These are phyloP conservation scores for Phyllostomus hastatus DNA, from an alignment of 2,113 vertebrate species.

Conservation along the genomic window DNA sequence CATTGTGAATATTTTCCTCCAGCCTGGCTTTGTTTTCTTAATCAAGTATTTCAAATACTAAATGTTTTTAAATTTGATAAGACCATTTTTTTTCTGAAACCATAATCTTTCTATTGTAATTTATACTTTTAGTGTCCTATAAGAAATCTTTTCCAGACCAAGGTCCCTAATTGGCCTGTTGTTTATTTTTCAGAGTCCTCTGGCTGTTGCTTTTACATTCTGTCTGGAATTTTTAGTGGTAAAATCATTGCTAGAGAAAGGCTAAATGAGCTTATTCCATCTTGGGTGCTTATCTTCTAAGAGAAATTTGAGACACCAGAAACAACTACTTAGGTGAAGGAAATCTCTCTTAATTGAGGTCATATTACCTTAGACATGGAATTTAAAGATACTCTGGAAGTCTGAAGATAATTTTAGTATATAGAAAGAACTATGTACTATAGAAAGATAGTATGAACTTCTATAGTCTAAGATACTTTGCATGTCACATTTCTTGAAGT, in stretches of 20 bases:
- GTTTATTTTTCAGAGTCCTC: background rate
- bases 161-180: background rate
- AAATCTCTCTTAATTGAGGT: constrained; percentile 13
- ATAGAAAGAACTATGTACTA: background rate
- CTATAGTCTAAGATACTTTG: background rate
- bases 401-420: background rate
- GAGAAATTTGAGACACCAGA: background rate
- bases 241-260: background rate
- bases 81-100: background rate
- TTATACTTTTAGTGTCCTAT: background rate
- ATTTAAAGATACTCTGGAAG: background rate
- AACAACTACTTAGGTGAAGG: background rate
- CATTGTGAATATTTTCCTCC: background rate
- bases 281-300: background rate
- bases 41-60: background rate
- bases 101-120: background rate
- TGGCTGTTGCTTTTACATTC: background rate
- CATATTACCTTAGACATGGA: background rate
- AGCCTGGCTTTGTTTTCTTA: background rate
- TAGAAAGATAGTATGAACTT: background rate
- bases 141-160: background rate
- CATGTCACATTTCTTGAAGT: background rate
- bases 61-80: background rate
- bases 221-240: background rate
- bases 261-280: background rate